These are phyloP conservation scores for Neocrepidodera transversa DNA, from an alignment of 2,888 invertebrate genomes.

Conservation along the genomic window DNA sequence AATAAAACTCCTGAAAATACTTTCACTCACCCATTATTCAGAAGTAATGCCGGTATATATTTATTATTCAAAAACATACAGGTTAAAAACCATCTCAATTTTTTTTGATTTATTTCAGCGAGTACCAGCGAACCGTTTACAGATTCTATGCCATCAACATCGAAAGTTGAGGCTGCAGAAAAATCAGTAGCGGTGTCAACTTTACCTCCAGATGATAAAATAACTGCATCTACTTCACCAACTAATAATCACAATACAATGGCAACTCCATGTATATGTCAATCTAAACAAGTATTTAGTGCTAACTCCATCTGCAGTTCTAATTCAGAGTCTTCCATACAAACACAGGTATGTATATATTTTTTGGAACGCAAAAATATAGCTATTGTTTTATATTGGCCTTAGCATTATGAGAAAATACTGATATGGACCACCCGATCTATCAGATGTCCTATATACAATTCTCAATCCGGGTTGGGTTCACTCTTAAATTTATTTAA, in stretches of 20 bases:
- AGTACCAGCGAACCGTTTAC: constrained; percentile 33
- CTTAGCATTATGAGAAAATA: too few relatives aligned
- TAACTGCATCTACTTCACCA: neutral
- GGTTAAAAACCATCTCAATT: too few relatives aligned
- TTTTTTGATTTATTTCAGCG: constrained; percentile 62
- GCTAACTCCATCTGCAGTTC: constrained; percentile 38
- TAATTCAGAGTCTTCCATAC: constrained; percentile 41
- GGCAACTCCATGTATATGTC: constrained; percentile 38
- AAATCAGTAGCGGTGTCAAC: constrained; percentile 35
- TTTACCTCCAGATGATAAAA: constrained; percentile 4
- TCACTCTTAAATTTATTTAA: too few relatives aligned
- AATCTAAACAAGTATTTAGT: constrained; percentile 34
- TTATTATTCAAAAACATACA: neutral
- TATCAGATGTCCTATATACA: too few relatives aligned
- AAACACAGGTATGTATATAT: constrained; percentile 36
- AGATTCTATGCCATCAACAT: constrained; percentile 43
- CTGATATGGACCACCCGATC: too few relatives aligned
- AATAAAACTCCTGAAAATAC: constrained; percentile 9
- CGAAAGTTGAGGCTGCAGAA: constrained; percentile 45
- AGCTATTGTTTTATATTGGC: too few relatives aligned
- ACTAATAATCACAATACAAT: neutral
- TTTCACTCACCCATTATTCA: neutral
- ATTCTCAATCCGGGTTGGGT: too few relatives aligned
- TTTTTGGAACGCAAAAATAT: too few relatives aligned
- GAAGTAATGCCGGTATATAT: neutral